Evolutionary conservation across 2,797 vertebrate genomes (phyloP), one percentile per base, ranked within the genome.

Genomic region (Centropyge bicolor): DNA sequence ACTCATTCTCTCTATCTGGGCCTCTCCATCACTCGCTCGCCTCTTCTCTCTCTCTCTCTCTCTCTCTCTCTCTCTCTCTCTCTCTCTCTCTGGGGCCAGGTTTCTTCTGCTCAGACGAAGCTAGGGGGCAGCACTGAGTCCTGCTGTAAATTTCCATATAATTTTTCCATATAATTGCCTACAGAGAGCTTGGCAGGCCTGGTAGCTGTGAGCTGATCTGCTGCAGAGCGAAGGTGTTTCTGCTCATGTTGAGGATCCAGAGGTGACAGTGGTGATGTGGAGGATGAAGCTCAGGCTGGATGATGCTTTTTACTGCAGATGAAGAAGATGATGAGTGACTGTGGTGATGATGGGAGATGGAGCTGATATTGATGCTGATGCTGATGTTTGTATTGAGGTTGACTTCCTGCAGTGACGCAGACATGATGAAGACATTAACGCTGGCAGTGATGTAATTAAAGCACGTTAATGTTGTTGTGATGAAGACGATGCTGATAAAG

Each of bases 91-190:
- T 41, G 17, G 27, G 31, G 22, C 8, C 54, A 3, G 60, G 3
- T 74, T 84, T 85, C 67, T 71, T 90, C 82, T 83, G 68, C 82
- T 78, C 57, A 77, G 77, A 40, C 74, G 85, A 82, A 91, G 89
- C 86, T 89, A 91, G 93, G 83, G 89, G 93, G 93, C 88, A 90
- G 92, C 92, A 86, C 87, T 81, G 92, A 92, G 93, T 84, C 57
- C 43, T 36, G 77, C 65, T 79, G 74, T 81, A 54, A 85, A 80
- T 88, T 86, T 70, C 76, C 68, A 71, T 55, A 70, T 84, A 76
- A n/a, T n/a, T n/a, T n/a, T n/a, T n/a, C n/a, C n/a, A n/a, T n/a
- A n/a, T n/a, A n/a, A 83, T 78, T 82, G 79, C 79, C 45, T 24
- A 57, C 48, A 70, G 45, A 64, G 63, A 69, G 54, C 56, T 56